Base-by-base conservation (phyloP, 2,888 invertebrate genomes). In the Metellina segmentata region DNA sequence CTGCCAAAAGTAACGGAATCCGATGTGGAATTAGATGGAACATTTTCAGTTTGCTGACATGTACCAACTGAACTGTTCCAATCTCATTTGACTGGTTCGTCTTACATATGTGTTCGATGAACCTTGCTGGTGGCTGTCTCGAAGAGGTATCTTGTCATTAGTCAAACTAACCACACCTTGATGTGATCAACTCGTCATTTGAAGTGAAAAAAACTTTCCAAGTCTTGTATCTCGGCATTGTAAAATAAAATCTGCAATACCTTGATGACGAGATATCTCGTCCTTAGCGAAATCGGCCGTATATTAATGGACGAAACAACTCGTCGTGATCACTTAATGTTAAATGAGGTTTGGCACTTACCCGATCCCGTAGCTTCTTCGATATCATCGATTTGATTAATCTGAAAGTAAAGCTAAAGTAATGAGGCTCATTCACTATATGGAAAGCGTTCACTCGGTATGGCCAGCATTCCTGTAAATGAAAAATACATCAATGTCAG, bases 331-430 rank as follows among this genome's bases (percentile, higher is more conserved):
- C 34, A 34, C 34, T 34, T 34, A 4, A 6, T 19, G n/a, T 74
- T 74, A 7, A 19, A 0, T 49, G 49, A 77, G 16, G 11, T 11
- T 13, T 77, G 8, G 7, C 51, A 74, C 88, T 34, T 48, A 88
- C 88, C 70, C 88, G 51, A 1, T 72, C 53, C 53, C 49, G 51
- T 5, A 88, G 49, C 48, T 88, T 88, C 34, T 88, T 88, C 0
- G 88, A 81, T 7, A 88, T 13, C 34, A 88, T 71, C 6, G 88
- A 52, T 53, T 61, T 88, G 53, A 88, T 48, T 13, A 81, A 34
- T 7, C 52, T 72, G 72, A 72, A 88, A 5, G 72, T 52, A 7
- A 71, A 19, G 6, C 81, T 69, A 53, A 81, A 88, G 13, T 88
- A 88, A 0, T 52, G 1, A 16, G 88, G 88, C 49, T 88, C 88